Conservation (phyloP, 2,888 invertebrate species). For the Galerucella calmariensis region DNA sequence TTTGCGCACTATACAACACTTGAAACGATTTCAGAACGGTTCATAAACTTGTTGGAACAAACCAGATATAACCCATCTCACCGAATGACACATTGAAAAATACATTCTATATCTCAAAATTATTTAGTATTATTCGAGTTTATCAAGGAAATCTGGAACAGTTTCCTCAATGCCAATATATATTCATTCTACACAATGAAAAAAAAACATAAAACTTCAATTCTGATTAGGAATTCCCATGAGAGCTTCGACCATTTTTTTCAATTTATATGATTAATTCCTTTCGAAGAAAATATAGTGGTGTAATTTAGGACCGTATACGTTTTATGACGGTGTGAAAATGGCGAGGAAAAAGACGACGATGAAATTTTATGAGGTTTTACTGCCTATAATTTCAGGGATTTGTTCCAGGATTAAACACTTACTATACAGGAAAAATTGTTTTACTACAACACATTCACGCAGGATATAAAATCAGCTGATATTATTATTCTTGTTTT, state of each 20-base stretch:
- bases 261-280: slow-evolving; percentile 15
- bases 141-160: too few relatives aligned
- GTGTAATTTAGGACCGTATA: not conserved
- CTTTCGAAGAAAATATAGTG: not conserved
- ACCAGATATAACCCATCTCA: too few relatives aligned
- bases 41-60: too few relatives aligned
- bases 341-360: not conserved
- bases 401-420: not conserved
- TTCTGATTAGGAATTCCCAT: not conserved
- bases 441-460: not conserved
- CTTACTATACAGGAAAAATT: not conserved
- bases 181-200: not conserved
- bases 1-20: too few relatives aligned
- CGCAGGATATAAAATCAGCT: not conserved
- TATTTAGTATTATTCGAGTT: too few relatives aligned
- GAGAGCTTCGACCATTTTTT: not conserved
- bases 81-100: too few relatives aligned
- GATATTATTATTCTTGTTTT: too few relatives aligned
- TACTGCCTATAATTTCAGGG: slow-evolving; percentile 5
- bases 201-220: not conserved
- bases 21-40: too few relatives aligned
- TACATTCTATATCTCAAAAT: too few relatives aligned
- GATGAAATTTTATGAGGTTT: slow-evolving; percentile 8
- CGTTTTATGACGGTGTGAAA: not conserved
- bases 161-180: too few relatives aligned